Conservation (phyloP, 2,888 invertebrate genomes). For the Drosophila koepferae region DNA sequence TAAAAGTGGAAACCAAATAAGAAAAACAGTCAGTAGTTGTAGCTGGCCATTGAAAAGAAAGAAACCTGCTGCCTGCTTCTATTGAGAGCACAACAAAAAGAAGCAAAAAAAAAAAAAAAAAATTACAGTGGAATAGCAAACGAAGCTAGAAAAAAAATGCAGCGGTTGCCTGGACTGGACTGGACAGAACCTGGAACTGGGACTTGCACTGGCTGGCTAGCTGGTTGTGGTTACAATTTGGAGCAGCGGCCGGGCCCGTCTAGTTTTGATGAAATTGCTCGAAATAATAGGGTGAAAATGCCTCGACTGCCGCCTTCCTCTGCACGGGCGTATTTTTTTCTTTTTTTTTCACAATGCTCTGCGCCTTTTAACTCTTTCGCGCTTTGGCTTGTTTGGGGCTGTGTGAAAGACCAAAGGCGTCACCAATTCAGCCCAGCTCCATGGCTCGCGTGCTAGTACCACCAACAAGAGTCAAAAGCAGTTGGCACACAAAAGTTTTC, state of each 20-base stretch:
- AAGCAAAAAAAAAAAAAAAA: conserved; percentile 24
- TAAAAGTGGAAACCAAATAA: conserved; percentile 77
- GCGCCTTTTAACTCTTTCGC: conserved; percentile 73
- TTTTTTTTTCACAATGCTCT: conserved; percentile 25
- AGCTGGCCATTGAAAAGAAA: conserved; percentile 62
- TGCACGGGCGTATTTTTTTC: conserved; percentile 13
- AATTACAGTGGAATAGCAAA: conserved; percentile 35
- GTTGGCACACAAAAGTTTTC: conserved; percentile 67
- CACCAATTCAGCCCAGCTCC: conserved; percentile 39
- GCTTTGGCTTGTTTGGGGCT: conserved; percentile 46
- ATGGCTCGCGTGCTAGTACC: conserved; percentile 44
- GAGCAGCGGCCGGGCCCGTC: conserved; percentile 67
- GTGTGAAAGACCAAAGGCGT: conserved; percentile 73
- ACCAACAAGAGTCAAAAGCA: conserved; percentile 50
- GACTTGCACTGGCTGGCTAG: conserved; percentile 25
- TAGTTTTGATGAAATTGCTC: conserved; percentile 77
- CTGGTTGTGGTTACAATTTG: conserved; percentile 72
- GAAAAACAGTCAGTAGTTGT: conserved; percentile 59
- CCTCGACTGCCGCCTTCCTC: conserved; percentile 41
- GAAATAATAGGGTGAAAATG: conserved; percentile 80
- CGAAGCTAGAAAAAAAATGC: conserved; percentile 42
- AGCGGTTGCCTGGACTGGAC: conserved; percentile 41
- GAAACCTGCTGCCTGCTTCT: conserved; percentile 65
- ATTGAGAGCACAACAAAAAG: conserved; percentile 56
- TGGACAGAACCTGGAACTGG: conserved; percentile 23